Percentiles rank a stretch among this genome's conserved stretches.
phyloP scores from a whole-genome alignment of 2,888 invertebrate genomes.

The Xestobium rufovillosum region DNA sequence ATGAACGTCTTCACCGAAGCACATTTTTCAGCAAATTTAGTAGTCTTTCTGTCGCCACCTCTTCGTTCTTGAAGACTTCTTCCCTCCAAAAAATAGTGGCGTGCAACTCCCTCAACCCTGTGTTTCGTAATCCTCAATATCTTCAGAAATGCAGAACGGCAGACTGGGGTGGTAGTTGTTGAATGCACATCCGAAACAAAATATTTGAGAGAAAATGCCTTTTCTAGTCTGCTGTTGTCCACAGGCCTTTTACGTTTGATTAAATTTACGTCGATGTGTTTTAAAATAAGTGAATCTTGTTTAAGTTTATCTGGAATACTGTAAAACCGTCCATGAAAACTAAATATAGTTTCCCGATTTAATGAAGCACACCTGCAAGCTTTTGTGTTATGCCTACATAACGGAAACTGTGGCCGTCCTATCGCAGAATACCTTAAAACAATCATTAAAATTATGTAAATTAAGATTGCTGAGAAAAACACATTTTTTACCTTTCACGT shows the following conservation, averaged over 20 bases:
- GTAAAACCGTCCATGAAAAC: slow-evolving; percentile 2
- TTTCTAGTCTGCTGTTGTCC: slow-evolving; percentile 2
- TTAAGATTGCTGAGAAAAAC: too few species aligned
- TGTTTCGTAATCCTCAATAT: neutral
- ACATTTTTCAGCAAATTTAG: slow-evolving; percentile 1
- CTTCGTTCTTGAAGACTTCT: slow-evolving; percentile 1
- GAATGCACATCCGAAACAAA: neutral
- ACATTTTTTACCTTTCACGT: too few species aligned
- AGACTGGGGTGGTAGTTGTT: neutral
- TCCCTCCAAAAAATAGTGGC: slow-evolving; percentile 1
- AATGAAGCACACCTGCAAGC: neutral
- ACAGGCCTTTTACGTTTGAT: slow-evolving; percentile 1
- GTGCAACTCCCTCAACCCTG: slow-evolving; percentile 2
- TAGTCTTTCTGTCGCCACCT: slow-evolving; percentile 2
- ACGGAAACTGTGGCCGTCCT: neutral
- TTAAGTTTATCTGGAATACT: slow-evolving; percentile 1
- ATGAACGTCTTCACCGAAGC: slow-evolving; percentile 1
- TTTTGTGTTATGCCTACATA: neutral
- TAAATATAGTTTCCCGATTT: neutral
- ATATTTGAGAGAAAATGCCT: neutral
- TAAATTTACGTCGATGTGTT: neutral
- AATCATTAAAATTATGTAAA: too few species aligned
- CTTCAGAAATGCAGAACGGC: neutral
- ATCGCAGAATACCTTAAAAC: too few species aligned
- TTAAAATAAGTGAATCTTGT: slow-evolving; percentile 2